Base-by-base conservation (phyloP, 2,797 vertebrate species). In the Catamblyrhynchus diadema region DNA sequence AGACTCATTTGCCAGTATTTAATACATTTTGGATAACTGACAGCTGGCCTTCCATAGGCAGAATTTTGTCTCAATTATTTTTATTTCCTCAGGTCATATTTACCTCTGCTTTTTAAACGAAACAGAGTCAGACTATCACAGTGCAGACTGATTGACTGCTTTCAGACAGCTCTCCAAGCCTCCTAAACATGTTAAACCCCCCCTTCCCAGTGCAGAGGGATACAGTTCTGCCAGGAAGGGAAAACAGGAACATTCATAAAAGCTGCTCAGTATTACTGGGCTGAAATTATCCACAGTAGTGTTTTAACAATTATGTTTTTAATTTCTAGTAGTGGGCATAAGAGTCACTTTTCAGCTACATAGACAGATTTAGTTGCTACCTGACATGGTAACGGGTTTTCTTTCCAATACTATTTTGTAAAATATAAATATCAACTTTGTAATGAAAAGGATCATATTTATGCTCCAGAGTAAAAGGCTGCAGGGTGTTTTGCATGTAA, bases 61-160 rank as follows among this genome's bases (percentile, higher is more conserved):
- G 41, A 70, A 72, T 96, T 95, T 87, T 78, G 75, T 62, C 71
- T 90, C 74, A 65, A 69, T 87, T 94, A 32, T 93, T 94, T 83
- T 21, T 82, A 53, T 86, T 91, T 94, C 95, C 90, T 93, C 60
- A 71, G 81, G 94, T 66, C 30, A 88, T 84, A 32, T 90, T 95
- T 94, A 86, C 56, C 64, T 82, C 82, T 79, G 51, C 50, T 91
- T 94, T 94, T 94, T 73, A 93, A 93, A 90, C 64, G 90, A 86
- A 96, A 88, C 37, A 60, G 44, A 66, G 70, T 54, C 73, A 81
- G 64, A 66, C 45, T 66, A 94, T 70, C 73, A 67, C 23, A 80
- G 62, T 30, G 50, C 81, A 91, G 80, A 82, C 83, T 91, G 90
- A 96, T 71, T 93, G 92, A 90, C 89, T 91, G 95, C 60, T 94